A percentile compares a stretch with the other conserved stretches of the same genome.
Evolutionary conservation across 2,113 vertebrate genomes (phyloP).

Genomic region (Pycnonotus jocosus): DNA sequence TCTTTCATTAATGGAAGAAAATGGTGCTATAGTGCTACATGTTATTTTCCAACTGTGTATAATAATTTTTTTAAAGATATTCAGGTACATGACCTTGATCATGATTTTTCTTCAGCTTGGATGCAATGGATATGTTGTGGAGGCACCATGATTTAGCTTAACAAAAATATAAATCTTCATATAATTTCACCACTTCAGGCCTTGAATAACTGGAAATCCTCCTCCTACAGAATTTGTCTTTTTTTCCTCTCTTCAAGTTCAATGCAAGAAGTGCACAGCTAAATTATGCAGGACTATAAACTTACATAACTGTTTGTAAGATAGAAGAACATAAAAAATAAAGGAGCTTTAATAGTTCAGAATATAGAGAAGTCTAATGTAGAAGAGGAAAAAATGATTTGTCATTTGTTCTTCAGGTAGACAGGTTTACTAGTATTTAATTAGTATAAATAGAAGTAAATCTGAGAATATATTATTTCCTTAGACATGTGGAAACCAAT

Average conservation of each 20-base stretch:
- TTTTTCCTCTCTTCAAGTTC: background rate
- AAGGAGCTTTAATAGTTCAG: background rate
- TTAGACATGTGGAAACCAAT: background rate
- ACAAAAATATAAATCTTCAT: conserved; percentile 5
- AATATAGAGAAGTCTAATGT: background rate
- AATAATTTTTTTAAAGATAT: background rate
- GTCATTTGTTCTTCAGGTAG: background rate
- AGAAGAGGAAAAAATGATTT: background rate
- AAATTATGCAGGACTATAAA: conserved; percentile 30
- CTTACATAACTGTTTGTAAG: background rate
- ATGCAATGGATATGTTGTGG: background rate
- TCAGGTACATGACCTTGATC: background rate
- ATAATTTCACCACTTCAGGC: background rate
- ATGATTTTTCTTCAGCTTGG: background rate
- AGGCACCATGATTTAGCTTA: background rate
- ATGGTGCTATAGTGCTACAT: background rate
- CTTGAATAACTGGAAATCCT: conserved; percentile 36
- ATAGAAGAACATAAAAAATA: conserved; percentile 9
- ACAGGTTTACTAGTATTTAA: conserved; percentile 11
- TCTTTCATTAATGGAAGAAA: background rate
- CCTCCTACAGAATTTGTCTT: conserved; percentile 32
- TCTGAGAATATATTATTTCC: background rate
- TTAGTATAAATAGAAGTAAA: background rate
- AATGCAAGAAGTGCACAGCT: background rate
- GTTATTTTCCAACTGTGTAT: background rate